Evolutionary conservation across 2,888 invertebrate genomes (phyloP).

Genomic region (Dromius quadrimaculatus): DNA sequence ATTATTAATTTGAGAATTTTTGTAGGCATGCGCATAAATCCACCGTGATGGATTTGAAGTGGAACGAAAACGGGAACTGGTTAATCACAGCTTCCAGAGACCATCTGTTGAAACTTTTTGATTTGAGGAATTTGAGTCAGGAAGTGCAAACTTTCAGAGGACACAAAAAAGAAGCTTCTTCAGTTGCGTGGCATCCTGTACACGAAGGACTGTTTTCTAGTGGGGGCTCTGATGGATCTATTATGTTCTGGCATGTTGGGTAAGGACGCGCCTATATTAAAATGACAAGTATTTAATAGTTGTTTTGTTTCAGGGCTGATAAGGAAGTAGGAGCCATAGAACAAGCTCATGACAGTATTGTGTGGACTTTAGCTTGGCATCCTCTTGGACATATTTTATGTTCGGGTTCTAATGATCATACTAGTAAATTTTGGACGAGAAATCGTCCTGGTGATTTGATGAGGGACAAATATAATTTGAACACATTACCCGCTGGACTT

Average conservation of each 20-base stretch:
- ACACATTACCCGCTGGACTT: constrained; percentile 87
- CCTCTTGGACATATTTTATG: constrained; percentile 98
- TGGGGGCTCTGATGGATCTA: constrained; percentile 98
- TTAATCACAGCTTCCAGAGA: constrained; percentile 97
- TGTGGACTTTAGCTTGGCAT: constrained; percentile 99
- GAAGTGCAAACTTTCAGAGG: constrained; percentile 98
- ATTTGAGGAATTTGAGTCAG: constrained; percentile 93
- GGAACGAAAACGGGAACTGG: constrained; percentile 99
- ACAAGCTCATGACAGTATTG: constrained; percentile 98
- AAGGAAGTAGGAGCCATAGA: constrained; percentile 99
- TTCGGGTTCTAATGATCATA: constrained; percentile 99
- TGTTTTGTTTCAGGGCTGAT: constrained; percentile 78
- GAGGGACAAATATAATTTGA: constrained; percentile 97
- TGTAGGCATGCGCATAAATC: constrained; percentile 96
- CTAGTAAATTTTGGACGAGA: constrained; percentile 98
- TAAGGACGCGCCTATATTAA: constrained; percentile 64
- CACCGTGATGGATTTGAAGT: constrained; percentile 98
- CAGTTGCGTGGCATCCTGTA: constrained; percentile 97
- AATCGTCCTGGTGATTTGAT: constrained; percentile 98
- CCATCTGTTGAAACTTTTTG: constrained; percentile 97
- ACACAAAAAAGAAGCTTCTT: constrained; percentile 98
- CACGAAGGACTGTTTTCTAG: constrained; percentile 98
- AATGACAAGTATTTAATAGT: background rate
- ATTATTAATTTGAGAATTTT: constrained; percentile 48
- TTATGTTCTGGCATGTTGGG: constrained; percentile 99